phyloP scores from a whole-genome alignment of 2,888 invertebrate species.

The Lamellibrachia satsuma region DNA sequence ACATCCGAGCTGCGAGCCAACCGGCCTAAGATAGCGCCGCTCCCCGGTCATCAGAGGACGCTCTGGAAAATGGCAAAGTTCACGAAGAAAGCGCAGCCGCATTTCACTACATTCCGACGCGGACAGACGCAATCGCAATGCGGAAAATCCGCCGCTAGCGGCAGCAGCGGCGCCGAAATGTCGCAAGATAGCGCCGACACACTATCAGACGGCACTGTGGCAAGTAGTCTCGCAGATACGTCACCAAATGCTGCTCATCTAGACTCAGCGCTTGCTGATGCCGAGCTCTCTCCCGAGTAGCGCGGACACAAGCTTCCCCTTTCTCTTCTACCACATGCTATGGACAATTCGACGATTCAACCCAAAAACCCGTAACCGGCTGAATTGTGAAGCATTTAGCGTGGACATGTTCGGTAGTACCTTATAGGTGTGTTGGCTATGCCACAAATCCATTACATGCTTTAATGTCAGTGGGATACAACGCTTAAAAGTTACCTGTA shows the following conservation, averaged over 20 bases:
- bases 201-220: not conserved
- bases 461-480: not conserved
- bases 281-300: not conserved
- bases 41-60: not conserved
- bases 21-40: not conserved
- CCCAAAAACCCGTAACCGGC: not conserved
- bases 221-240: not conserved
- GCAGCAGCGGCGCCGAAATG: not conserved
- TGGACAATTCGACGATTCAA: not conserved
- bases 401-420: not conserved
- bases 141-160: not conserved
- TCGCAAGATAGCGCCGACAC: not conserved
- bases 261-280: not conserved
- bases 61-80: not conserved
- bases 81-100: constrained; percentile 3
- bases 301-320: not conserved
- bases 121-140: not conserved
- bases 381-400: not conserved
- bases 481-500: not conserved
- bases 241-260: not conserved
- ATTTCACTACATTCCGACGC: not conserved
- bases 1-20: not conserved
- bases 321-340: not conserved
- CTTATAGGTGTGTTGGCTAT: not conserved
- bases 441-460: not conserved